Percentiles rank a stretch among this genome's conserved stretches.
phyloP scores from a whole-genome alignment of 1,140 invertebrate species.

The Penaeus vannamei region DNA sequence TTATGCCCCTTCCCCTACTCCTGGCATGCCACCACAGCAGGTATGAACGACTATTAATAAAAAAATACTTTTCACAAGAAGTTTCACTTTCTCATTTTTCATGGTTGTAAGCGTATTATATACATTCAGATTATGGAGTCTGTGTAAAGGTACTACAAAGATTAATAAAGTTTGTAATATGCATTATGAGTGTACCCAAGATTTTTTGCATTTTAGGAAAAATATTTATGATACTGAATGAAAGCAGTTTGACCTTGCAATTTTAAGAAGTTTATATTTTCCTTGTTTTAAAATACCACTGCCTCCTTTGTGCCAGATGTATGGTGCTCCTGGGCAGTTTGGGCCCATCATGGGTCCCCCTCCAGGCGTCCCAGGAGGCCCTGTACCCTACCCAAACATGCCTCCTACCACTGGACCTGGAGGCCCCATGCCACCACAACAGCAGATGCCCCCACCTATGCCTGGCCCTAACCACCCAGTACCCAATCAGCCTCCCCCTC shows the following conservation, averaged over 20 bases:
- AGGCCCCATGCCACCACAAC: constrained; percentile 23
- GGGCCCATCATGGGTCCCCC: constrained; percentile 45
- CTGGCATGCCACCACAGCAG: constrained; percentile 52
- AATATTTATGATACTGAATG: neutral
- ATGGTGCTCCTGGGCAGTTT: constrained; percentile 47
- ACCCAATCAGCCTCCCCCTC: neutral
- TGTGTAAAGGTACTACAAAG: no score
- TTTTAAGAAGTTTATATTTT: neutral
- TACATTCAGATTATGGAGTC: no score
- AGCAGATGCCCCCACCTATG: constrained; percentile 34
- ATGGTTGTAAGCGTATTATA: no score
- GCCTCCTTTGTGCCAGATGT: constrained; percentile 38
- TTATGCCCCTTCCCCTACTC: constrained; percentile 34
- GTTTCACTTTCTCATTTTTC: no score
- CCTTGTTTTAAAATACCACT: neutral
- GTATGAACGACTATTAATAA: neutral
- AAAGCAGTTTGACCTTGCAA: neutral
- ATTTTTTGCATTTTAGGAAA: neutral
- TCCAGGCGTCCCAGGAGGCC: constrained; percentile 32
- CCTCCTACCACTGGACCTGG: constrained; percentile 44
- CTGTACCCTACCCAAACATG: constrained; percentile 46
- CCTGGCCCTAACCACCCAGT: constrained; percentile 22
- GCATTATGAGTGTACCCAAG: no score
- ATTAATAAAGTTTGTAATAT: no score
- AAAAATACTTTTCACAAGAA: no score